Evolutionary conservation across 2,888 invertebrate genomes (phyloP), one percentile per base, ranked within the genome.

Genomic region (Sesamia inferens): DNA sequence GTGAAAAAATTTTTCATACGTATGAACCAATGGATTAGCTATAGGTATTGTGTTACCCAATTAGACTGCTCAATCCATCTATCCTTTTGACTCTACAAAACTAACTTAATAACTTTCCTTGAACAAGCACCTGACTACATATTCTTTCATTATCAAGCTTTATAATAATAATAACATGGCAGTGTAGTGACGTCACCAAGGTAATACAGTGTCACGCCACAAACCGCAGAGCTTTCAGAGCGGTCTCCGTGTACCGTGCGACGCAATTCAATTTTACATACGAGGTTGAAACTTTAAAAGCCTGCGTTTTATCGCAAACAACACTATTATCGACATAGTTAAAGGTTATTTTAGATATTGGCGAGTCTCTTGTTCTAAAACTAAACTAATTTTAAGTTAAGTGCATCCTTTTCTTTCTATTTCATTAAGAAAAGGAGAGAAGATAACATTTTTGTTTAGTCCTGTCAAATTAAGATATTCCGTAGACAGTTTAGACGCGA

Each of bases 251-350:
- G 39, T 71, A 81, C 78, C 74, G 71, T 62, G 66, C 66, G 71
- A 88, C 90, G 88, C 90, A 91, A 93, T 92, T 92, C 90, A 92
- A 92, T 93, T 93, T 92, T 86, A 88, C 72, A 70, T 75, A 31
- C 64, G 31, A 5, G 55, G 5, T 85, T 63, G 70, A 62, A 81
- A 89, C 88, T 91, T 90, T 90, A 89, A 92, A 91, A 90, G 92
- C 89, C 82, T 22, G 79, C n/a, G 68, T 74, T 76, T 74, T 64
- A 71, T 72, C 22, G 42, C 55, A 59, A 83, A 74, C 67, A 70
- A 71, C 11, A 42, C 47, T 47, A 59, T 69, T 68, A 24, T 7
- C 14, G 31, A 31, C 31, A 8, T 14, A 31, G 13, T 19, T 65
- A 14, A 48, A 47, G 19, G 44, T 10, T 24, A 24, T 19, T 64